These are phyloP conservation scores for Allacma fusca DNA, from an alignment of 2,888 invertebrate species.

Conservation along the genomic window DNA sequence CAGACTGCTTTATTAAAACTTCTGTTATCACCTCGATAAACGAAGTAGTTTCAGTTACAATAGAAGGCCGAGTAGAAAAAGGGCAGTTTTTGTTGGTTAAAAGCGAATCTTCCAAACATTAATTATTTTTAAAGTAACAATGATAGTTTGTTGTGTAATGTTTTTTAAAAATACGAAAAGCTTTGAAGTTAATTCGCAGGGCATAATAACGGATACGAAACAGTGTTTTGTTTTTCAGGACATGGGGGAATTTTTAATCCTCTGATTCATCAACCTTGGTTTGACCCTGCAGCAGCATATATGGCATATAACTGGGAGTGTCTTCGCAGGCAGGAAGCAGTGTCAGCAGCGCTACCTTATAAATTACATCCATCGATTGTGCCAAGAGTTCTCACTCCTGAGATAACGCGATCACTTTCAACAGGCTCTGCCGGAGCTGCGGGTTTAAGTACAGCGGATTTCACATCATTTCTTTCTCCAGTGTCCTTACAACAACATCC, in stretches of 20 bases:
- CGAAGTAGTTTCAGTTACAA: no score
- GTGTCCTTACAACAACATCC: background rate
- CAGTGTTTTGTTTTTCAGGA: slow-evolving; percentile 61
- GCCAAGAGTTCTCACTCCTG: slow-evolving; percentile 16
- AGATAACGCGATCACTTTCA: slow-evolving; percentile 10
- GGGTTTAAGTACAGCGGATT: background rate
- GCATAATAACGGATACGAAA: background rate
- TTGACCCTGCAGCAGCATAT: slow-evolving; percentile 79
- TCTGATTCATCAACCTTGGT: slow-evolving; percentile 78
- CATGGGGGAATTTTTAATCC: slow-evolving; percentile 78
- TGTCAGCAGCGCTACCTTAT: slow-evolving; percentile 43
- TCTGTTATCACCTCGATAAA: no score
- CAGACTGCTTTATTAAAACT: no score
- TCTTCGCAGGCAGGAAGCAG: slow-evolving; percentile 69
- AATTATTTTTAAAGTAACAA: no score
- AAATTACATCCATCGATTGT: slow-evolving; percentile 41
- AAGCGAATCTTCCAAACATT: no score
- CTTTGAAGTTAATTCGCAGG: no score
- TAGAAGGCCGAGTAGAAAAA: no score
- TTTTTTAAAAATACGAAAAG: no score
- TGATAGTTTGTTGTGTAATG: no score
- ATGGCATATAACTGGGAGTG: slow-evolving; percentile 79
- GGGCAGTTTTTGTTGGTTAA: no score
- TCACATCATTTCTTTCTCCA: no score
- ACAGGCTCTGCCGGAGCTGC: slow-evolving; percentile 49